Base-by-base conservation (phyloP, 2,113 vertebrate species). In the Hipposideros armiger region DNA sequence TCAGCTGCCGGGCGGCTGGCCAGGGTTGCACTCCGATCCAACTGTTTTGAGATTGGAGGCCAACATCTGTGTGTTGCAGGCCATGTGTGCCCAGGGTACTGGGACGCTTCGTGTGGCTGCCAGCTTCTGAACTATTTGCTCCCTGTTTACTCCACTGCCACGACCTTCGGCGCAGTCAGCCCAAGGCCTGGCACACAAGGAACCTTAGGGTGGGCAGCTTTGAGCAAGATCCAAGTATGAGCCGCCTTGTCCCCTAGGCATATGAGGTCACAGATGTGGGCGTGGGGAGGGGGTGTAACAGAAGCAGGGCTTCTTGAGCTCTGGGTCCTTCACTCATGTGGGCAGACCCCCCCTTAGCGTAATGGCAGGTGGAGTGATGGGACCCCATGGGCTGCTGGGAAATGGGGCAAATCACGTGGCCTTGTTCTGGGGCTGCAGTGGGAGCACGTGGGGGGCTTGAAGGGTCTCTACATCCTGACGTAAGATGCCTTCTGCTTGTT, bases 231-330 rank as follows among this genome's bases (percentile, higher is more conserved):
- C 73, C 64, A 24, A 4, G 56, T 81, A 4, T 60, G 87, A 78
- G 73, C 83, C 73, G 28, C 98, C 96, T 98, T 95, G 92, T 98
- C 87, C 78, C 96, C 83, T 85, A 89, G 92, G 93, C 83, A 19
- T 42, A 88, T 96, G 98, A 96, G 83, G 93, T 97, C 97, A 97
- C 84, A 72, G 70, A 11, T 16, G 58, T 2, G 3, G 42, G 66
- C 17, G 5, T 5, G 9, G 42, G n/a, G 19, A 47, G 40, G 80
- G 16, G 11, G 80, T 4, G 40, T 64, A 22, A 28, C 9, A 15
- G 85, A 11, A 36, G 42, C n/a, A 7, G 9, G 24, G 50, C 67
- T 36, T 30, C 11, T 13, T 28, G 16, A 32, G 58, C 77, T 60
- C 45, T 2, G 4, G 50, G 24, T 13, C 30, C 60, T 50, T 36